Conservation (phyloP, 1,140 invertebrate genomes). For the Leptestheria dahalacensis region DNA sequence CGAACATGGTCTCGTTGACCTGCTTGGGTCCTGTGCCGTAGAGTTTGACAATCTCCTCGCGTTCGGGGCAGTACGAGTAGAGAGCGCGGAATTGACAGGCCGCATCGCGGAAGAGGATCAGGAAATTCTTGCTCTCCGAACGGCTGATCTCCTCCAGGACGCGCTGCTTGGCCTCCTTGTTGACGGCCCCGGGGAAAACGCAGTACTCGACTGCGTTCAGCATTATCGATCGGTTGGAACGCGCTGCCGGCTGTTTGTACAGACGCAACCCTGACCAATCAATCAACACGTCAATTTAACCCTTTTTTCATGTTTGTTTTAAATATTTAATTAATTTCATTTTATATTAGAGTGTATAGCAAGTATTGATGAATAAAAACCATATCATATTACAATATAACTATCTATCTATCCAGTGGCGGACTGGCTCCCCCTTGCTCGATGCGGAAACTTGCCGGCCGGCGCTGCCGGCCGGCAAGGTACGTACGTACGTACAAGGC, state of each 20-base stretch:
- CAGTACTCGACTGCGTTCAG: conserved; percentile 96
- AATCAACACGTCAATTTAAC: too few relatives aligned
- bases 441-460: too few relatives aligned
- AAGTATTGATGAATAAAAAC: too few relatives aligned
- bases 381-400: too few relatives aligned
- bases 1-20: conserved; percentile 94
- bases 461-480: too few relatives aligned
- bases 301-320: too few relatives aligned
- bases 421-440: too few relatives aligned
- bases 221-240: conserved; percentile 93
- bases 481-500: too few relatives aligned
- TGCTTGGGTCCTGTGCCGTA: conserved; percentile 90
- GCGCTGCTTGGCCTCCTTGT: conserved; percentile 78
- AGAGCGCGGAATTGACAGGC: conserved; percentile 94
- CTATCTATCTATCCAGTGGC: too few relatives aligned
- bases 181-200: conserved; percentile 93
- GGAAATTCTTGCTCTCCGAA: conserved; percentile 92
- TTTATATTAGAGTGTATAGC: too few relatives aligned
- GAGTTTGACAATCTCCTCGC: conserved; percentile 78
- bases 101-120: conserved; percentile 93
- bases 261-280: conserved; percentile 66
- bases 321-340: too few relatives aligned
- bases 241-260: conserved; percentile 90
- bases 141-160: conserved; percentile 87
- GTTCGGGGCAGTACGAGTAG: conserved; percentile 88